These are phyloP conservation scores for Carcinoscorpius rotundicauda DNA, from an alignment of 1,140 invertebrate species.

Conservation along the genomic window DNA sequence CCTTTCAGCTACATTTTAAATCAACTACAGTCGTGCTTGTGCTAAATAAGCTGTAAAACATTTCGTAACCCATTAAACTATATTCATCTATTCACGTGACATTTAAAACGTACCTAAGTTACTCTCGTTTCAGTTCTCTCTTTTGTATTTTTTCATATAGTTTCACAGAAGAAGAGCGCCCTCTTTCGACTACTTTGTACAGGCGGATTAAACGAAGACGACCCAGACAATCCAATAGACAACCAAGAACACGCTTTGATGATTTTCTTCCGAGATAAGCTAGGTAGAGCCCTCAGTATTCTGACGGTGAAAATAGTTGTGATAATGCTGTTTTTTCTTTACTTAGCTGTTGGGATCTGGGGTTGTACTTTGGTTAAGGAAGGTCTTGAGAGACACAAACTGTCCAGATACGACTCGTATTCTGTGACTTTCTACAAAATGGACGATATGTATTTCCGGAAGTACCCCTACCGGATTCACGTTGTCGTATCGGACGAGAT, in stretches of 20 bases:
- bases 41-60: too few species aligned
- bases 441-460: conserved; percentile 74
- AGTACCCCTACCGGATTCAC: conserved; percentile 79
- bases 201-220: conserved; percentile 64
- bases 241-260: conserved; percentile 74
- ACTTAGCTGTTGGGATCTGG: conserved; percentile 69
- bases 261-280: conserved; percentile 74
- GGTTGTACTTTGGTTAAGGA: conserved; percentile 75
- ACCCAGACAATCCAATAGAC: conserved; percentile 70
- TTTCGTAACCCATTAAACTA: too few species aligned
- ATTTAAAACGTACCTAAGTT: too few species aligned
- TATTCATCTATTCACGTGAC: too few species aligned
- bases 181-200: conserved; percentile 63
- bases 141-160: too few species aligned
- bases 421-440: conserved; percentile 76
- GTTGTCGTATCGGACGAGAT: conserved; percentile 71
- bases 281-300: conserved; percentile 60
- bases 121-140: too few species aligned
- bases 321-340: conserved; percentile 60
- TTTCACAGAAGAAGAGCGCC: conserved; percentile 24
- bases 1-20: too few species aligned
- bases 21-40: too few species aligned
- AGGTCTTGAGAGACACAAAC: conserved; percentile 53
- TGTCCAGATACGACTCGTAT: conserved; percentile 65
- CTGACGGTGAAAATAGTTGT: conserved; percentile 57